Percentiles rank a stretch among this genome's conserved stretches.
These are phyloP conservation scores for Drosophila guanche DNA, from an alignment of 1,140 invertebrate genomes.

Conservation along the genomic window DNA sequence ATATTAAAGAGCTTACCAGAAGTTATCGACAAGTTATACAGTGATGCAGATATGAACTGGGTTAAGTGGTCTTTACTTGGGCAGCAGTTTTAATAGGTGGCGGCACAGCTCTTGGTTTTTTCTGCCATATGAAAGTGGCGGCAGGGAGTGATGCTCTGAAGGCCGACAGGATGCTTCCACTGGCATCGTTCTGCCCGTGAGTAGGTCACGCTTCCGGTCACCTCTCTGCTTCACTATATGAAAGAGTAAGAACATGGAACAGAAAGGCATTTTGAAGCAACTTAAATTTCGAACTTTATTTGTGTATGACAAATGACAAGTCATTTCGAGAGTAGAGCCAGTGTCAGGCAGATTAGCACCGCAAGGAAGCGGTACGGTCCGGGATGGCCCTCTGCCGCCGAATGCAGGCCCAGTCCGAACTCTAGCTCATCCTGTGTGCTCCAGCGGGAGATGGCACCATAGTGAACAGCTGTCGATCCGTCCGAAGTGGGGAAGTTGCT, in stretches of 20 bases:
- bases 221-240: constrained; percentile 30
- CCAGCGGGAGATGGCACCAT: background rate
- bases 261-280: constrained; percentile 41
- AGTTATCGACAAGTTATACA: no score
- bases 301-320: constrained; percentile 2
- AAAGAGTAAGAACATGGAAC: constrained; percentile 56
- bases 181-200: background rate
- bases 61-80: constrained; percentile 4
- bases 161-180: background rate
- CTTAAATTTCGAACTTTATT: constrained; percentile 16
- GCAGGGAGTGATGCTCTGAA: background rate
- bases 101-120: constrained; percentile 1
- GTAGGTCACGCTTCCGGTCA: no score
- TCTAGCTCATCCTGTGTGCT: background rate
- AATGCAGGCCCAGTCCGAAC: background rate
- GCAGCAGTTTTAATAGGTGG: constrained; percentile 4
- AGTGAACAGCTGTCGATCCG: background rate
- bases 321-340: background rate
- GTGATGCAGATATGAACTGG: no score
- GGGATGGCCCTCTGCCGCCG: background rate
- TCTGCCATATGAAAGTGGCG: background rate
- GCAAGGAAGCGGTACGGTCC: background rate
- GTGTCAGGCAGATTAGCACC: background rate
- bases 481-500: background rate
- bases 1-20: background rate